Evolutionary conservation across 2,888 invertebrate species (phyloP), one percentile per base, ranked within the genome.

Genomic region (Sinodicranocentrus sp.): DNA sequence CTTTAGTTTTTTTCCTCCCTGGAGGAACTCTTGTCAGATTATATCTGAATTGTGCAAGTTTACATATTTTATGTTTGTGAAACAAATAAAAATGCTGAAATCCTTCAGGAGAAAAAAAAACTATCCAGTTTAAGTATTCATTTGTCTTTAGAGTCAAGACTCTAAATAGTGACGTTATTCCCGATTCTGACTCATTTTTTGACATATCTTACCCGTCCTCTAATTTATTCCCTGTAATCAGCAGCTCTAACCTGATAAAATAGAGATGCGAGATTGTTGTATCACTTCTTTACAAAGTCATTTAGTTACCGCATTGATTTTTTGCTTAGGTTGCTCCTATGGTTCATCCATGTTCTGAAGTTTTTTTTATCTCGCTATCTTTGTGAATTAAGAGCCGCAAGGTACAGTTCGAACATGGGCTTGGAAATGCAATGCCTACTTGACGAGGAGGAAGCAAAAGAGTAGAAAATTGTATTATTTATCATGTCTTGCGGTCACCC

Each of bases 131-230:
- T 8, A 39, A 8, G 6, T 13, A 39, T 39, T 39, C 39, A 39
- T 39, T 13, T 39, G 6, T 39, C 13, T 5, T 39, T 5, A 8
- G 39, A 39, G 39, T 39, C 13, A 13, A 8, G 39, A 39, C 13
- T 5, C 13, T 39, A 39, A 13, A 5, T 39, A 39, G 5, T 39
- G 39, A 8, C 6, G 39, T 8, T 39, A 48, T 63, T 63, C 73
- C 73, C 44, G 61, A 73, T 73, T 72, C 44, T 63, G 73, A 73
- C 28, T 73, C 61, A 73, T 43, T 61, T 43, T 19, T 61, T 61
- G 61, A 73, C 73, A 73, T 63, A 73, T 73, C 39, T 39, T 39
- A 5, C 13, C 5, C 6, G 13, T 5, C 39, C 5, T 5, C 39
- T 39, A 8, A 5, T 39, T 8, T 39, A 13, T 39, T 8, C 39